A percentile compares a stretch with the other conserved stretches of the same genome.
These are phyloP conservation scores for Halocynthia roretzi DNA, from an alignment of 23 tunicate species.

Conservation along the genomic window DNA sequence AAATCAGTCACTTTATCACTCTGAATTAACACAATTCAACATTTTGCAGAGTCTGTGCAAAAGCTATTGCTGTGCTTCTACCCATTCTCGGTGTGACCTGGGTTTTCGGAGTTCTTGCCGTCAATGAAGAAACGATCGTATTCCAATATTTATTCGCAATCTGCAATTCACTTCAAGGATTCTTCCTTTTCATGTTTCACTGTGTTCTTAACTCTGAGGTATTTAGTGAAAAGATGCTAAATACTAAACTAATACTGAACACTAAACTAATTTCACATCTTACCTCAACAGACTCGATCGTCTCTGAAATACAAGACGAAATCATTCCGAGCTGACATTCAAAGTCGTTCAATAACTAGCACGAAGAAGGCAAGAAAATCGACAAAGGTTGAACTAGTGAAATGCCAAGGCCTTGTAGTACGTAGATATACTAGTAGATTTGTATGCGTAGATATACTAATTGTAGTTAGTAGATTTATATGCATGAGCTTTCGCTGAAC, in stretches of 20 bases:
- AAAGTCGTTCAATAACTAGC: slow-evolving; percentile 1
- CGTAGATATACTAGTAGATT: not conserved
- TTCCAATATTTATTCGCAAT: slow-evolving; percentile 27
- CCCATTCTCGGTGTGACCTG: slow-evolving; percentile 24
- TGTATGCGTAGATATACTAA: too few relatives aligned
- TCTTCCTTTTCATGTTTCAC: slow-evolving; percentile 18
- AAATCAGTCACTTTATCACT: too few relatives aligned
- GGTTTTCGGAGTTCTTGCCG: slow-evolving; percentile 22
- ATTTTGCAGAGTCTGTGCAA: slow-evolving; percentile 19
- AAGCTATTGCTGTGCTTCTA: slow-evolving; percentile 18
- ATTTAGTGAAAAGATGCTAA: too few relatives aligned
- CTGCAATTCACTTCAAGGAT: slow-evolving; percentile 28
- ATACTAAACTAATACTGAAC: not conserved
- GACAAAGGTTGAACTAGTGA: slow-evolving; percentile 4
- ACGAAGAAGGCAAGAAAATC: not conserved
- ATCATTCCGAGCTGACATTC: slow-evolving; percentile 12
- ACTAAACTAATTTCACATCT: not conserved
- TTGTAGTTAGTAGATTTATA: too few relatives aligned
- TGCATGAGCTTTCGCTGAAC: too few relatives aligned
- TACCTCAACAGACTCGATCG: slow-evolving; percentile 4
- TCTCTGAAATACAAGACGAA: slow-evolving; percentile 13
- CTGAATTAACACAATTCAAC: too few relatives aligned
- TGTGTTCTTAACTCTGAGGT: slow-evolving; percentile 23
- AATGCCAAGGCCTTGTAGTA: not conserved
- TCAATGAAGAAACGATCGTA: slow-evolving; percentile 10